phyloP scores from a whole-genome alignment of 2,888 invertebrate genomes.

The Heliconius cydno region DNA sequence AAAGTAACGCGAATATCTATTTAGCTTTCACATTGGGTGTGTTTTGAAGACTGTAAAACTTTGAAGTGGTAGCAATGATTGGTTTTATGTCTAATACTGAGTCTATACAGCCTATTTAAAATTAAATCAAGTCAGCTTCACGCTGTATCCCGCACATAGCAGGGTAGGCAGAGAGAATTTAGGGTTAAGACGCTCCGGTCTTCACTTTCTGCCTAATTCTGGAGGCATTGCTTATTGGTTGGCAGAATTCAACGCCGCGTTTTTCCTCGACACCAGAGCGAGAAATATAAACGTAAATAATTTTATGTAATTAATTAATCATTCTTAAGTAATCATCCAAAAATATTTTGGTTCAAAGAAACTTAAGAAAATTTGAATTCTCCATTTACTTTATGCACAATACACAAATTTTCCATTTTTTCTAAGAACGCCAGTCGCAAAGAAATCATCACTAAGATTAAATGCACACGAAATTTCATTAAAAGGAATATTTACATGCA shows the following conservation, averaged over 20 bases:
- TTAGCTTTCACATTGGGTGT: conserved; percentile 48
- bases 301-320: too few species aligned
- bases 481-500: conserved; percentile 2
- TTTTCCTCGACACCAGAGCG: too few species aligned
- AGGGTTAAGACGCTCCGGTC: too few species aligned
- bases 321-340: too few species aligned
- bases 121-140: too few species aligned
- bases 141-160: too few species aligned
- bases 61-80: conserved; percentile 49
- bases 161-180: too few species aligned
- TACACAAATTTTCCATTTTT: not conserved
- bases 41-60: conserved; percentile 51
- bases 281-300: too few species aligned
- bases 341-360: too few species aligned
- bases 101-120: not conserved
- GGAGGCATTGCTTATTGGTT: too few species aligned
- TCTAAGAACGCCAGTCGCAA: not conserved
- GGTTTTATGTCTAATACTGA: not conserved
- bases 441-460: not conserved
- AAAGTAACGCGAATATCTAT: conserved; percentile 45
- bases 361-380: not conserved
- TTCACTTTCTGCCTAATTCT: too few species aligned
- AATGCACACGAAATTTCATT: conserved; percentile 7
- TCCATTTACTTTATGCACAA: not conserved
- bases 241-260: too few species aligned